Evolutionary conservation across 2,888 invertebrate genomes (phyloP).

Genomic region (Tetramorium bicarinatum): DNA sequence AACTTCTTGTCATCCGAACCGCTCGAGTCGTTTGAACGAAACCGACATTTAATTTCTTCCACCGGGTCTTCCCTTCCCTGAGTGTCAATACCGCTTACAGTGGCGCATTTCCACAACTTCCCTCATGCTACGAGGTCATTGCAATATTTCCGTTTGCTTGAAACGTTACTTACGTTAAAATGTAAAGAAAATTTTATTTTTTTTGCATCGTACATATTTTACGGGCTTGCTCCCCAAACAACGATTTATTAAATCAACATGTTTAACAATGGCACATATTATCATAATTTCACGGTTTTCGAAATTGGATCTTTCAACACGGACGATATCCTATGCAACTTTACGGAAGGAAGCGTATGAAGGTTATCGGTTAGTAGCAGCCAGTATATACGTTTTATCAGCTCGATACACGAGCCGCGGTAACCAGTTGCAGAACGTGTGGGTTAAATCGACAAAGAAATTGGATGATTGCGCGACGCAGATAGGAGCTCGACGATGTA

Average conservation of each 20-base stretch:
- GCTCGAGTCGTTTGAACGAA: background rate
- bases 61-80: background rate
- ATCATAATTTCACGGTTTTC: slow-evolving; percentile 51
- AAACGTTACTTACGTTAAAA: background rate
- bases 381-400: slow-evolving; percentile 61
- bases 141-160: background rate
- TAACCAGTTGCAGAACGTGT: slow-evolving; percentile 53
- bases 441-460: slow-evolving; percentile 72
- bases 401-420: slow-evolving; percentile 57
- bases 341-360: slow-evolving; percentile 48
- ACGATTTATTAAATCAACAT: background rate
- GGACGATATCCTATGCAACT: slow-evolving; percentile 59
- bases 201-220: background rate
- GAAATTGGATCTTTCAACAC: slow-evolving; percentile 5
- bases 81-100: background rate
- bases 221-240: background rate
- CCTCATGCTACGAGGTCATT: background rate
- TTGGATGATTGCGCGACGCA: slow-evolving; percentile 59
- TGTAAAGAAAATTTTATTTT: background rate
- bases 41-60: slow-evolving; percentile 37
- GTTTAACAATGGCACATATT: background rate
- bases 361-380: slow-evolving; percentile 63
- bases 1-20: slow-evolving; percentile 20
- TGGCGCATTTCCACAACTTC: background rate
- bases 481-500: slow-evolving; percentile 48